These are phyloP conservation scores for Pantherophis alleghaniensis DNA, from an alignment of 2,797 vertebrate species.

Conservation along the genomic window DNA sequence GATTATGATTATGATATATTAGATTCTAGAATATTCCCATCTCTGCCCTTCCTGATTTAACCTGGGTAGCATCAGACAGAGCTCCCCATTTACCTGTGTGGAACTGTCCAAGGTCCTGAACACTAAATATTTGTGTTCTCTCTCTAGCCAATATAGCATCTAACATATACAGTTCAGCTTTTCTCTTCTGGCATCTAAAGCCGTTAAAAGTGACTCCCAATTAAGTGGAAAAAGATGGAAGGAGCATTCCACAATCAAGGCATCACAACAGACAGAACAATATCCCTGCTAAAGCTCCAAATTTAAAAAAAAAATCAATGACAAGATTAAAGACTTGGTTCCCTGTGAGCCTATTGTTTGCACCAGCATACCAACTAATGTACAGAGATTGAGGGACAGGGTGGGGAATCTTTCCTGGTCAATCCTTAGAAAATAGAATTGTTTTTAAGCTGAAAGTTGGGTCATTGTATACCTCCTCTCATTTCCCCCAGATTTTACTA, in stretches of 20 bases:
- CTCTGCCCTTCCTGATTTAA: neutral
- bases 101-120: neutral
- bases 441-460: neutral
- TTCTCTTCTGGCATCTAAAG: neutral
- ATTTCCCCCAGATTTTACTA: slow-evolving; percentile 9
- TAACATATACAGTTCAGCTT: neutral
- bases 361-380: neutral
- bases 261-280: neutral
- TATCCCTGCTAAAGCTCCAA: neutral
- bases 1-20: neutral
- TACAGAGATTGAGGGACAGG: neutral
- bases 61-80: neutral
- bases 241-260: neutral
- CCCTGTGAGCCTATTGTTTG: too few species aligned
- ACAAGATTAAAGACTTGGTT: neutral
- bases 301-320: neutral
- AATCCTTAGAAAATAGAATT: neutral
- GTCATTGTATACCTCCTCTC: neutral
- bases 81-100: neutral
- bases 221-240: neutral
- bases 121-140: neutral
- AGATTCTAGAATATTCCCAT: neutral
- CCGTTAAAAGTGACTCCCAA: neutral
- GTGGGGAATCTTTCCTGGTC: neutral
- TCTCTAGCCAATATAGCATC: neutral